phyloP scores from a whole-genome alignment of 2,888 invertebrate genomes.

The Sussaba pulchella region DNA sequence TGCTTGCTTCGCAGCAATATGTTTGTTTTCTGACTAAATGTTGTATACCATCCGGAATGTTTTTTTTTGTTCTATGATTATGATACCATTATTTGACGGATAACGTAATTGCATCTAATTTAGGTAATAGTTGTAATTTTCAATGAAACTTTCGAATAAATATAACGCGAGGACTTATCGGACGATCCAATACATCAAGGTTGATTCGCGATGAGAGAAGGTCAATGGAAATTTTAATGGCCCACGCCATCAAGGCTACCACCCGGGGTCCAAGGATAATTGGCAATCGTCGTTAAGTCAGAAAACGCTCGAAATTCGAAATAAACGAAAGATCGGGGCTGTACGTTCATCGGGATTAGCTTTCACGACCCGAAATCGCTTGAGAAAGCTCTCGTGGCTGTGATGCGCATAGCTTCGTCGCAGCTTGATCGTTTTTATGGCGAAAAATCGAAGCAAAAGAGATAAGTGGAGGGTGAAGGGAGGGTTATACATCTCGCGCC shows the following conservation, averaged over 20 bases:
- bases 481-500: conserved; percentile 70
- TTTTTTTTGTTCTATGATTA: no score
- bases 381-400: conserved; percentile 30
- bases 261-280: conserved; percentile 49
- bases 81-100: no score
- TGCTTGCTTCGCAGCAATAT: no score
- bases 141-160: no score
- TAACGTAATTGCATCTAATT: no score
- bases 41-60: no score
- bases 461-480: conserved; percentile 31
- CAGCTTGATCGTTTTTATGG: conserved; percentile 59
- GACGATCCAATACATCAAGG: no score
- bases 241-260: conserved; percentile 5
- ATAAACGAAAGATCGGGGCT: conserved; percentile 52
- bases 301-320: conserved; percentile 54
- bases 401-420: no score
- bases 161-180: no score
- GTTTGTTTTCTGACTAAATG: no score
- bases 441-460: conserved; percentile 74
- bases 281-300: conserved; percentile 65
- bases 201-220: no score
- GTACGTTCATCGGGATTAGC: conserved; percentile 49
- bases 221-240: conserved; percentile 34
- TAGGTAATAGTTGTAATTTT: no score
- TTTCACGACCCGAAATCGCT: conserved; percentile 60